A percentile compares a stretch with the other conserved stretches of the same genome.
Conservation (phyloP, 2,113 vertebrate genomes). For the Orycteropus afer region DNA sequence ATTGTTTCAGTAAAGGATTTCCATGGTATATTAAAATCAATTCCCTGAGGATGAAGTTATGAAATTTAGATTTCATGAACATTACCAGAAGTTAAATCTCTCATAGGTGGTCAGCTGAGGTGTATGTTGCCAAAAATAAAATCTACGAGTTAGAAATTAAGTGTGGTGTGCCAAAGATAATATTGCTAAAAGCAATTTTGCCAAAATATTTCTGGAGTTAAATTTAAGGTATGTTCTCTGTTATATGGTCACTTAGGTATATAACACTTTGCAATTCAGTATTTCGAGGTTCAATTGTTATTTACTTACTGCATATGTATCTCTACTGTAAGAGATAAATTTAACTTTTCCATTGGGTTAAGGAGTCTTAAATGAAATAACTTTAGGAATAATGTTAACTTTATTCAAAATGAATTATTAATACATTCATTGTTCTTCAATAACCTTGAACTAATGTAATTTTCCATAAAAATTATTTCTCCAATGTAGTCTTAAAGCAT, state of each 20-base stretch:
- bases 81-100: not conserved
- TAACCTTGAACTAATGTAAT: not conserved
- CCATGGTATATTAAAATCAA: slow-evolving; percentile 21
- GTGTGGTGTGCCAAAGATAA: slow-evolving; percentile 56
- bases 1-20: slow-evolving; percentile 37
- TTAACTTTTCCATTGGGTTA: not conserved
- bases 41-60: slow-evolving; percentile 8
- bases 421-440: not conserved
- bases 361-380: slow-evolving; percentile 14
- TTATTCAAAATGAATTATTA: not conserved
- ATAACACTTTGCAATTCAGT: not conserved
- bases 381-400: not conserved
- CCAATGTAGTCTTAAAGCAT: not conserved
- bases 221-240: slow-evolving; percentile 53
- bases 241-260: not conserved
- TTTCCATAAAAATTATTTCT: not conserved
- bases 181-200: slow-evolving; percentile 52
- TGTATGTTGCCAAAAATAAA: not conserved
- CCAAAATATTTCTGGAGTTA: slow-evolving; percentile 58
- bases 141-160: slow-evolving; percentile 21
- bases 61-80: slow-evolving; percentile 28
- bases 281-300: slow-evolving; percentile 11
- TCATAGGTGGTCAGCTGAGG: not conserved
- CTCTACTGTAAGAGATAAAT: not conserved
- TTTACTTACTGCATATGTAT: not conserved